phyloP scores from a whole-genome alignment of 2,797 vertebrate genomes.

The Vultur gryphus region DNA sequence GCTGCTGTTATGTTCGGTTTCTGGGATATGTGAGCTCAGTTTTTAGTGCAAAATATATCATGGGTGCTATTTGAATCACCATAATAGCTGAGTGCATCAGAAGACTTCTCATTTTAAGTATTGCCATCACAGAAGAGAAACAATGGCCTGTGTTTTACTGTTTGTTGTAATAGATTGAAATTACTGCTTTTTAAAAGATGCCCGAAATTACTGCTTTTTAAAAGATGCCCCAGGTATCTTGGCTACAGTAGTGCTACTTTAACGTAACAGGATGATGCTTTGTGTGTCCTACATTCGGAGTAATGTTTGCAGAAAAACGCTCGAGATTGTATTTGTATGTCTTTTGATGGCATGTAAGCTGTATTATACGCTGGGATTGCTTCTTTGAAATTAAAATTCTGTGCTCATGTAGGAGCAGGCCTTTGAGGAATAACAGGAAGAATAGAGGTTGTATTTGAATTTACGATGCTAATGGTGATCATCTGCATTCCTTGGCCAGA shows the following conservation, averaged over 20 bases:
- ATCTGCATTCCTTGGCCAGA: constrained; percentile 76
- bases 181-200: background rate
- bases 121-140: background rate
- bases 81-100: background rate
- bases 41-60: background rate
- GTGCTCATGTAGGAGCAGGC: constrained; percentile 53
- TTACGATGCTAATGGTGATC: constrained; percentile 61
- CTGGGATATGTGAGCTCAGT: background rate
- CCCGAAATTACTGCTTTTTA: constrained; percentile 5
- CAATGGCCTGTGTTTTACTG: background rate
- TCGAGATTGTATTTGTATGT: constrained; percentile 13
- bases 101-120: background rate
- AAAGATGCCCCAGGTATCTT: constrained; percentile 18
- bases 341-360: constrained; percentile 43
- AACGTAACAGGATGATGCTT: background rate
- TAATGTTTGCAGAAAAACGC: constrained; percentile 20
- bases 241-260: background rate
- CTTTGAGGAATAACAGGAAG: constrained; percentile 55
- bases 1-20: background rate
- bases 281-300: background rate
- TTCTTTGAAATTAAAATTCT: constrained; percentile 64
- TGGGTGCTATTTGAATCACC: background rate
- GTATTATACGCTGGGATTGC: constrained; percentile 11
- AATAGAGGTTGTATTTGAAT: constrained; percentile 68
- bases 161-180: background rate